Evolutionary conservation across 1,140 invertebrate species (phyloP), one percentile per base, ranked within the genome.

Genomic region (Orussus abietinus): DNA sequence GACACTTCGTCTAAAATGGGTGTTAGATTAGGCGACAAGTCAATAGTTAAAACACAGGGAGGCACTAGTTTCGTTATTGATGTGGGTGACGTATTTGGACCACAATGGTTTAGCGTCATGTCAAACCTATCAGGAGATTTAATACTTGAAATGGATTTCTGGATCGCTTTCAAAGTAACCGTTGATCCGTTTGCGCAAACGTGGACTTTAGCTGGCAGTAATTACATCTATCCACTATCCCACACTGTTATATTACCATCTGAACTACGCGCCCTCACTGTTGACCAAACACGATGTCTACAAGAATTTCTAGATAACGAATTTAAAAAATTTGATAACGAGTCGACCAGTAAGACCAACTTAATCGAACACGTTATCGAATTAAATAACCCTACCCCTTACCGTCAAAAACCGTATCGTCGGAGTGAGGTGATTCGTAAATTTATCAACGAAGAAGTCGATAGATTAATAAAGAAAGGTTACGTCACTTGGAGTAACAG

Each of bases 371-470:
- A 48, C 11, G 15, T 28, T 2, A 48, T 48, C 7, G 46, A 48
- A 34, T 15, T 48, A 22, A 13, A 15, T 2, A 40, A 48, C 26
- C 12, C 14, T 1, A 43, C 18, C 4, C 45, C 45, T 4, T 30
- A 45, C 14, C 26, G 43, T 19, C 43, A 45, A 39, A 45, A 39
- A 39, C 37, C 44, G 2, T 40, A 48, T 29, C 18, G 40, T 18
- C 29, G 46, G 14, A 48, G 40, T 14, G 41, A 48, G 37, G 12
- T 38, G 3, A 15, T 48, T 12, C 31, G 32, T 10, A 30, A 41
- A 31, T 40, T 42, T 36, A 18, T 14, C 25, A n/a, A 14, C 14
- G 6, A 47, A 26, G 14, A 42, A 47, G 4, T 20, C 15, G 18
- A 31, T 31, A 20, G 30, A 17, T 7, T 32, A 32, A 10, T 32